Conservation (phyloP, 2,797 vertebrate genomes). For the Pseudomugil gertrudae region DNA sequence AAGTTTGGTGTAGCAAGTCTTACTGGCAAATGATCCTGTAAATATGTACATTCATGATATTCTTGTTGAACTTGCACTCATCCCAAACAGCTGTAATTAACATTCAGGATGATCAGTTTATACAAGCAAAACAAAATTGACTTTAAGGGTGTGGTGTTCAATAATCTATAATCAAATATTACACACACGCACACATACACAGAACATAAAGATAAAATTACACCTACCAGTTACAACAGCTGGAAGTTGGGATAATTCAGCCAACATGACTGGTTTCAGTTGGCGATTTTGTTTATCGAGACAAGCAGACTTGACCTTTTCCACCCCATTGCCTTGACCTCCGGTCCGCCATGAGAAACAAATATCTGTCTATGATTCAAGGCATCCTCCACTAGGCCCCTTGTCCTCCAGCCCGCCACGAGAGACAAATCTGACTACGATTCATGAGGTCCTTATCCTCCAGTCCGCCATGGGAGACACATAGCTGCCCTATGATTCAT, state of each 20-base stretch:
- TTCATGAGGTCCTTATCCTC: slow-evolving; percentile 31
- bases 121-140: background rate
- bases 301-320: slow-evolving; percentile 69
- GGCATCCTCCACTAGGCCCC: slow-evolving; percentile 36
- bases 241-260: slow-evolving; percentile 71
- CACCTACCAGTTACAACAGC: slow-evolving; percentile 76
- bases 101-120: background rate
- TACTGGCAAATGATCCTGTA: background rate
- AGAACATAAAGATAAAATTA: slow-evolving; percentile 59
- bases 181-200: slow-evolving; percentile 16
- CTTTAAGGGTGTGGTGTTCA: slow-evolving; percentile 3
- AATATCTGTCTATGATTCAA: slow-evolving; percentile 35
- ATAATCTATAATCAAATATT: slow-evolving; percentile 10
- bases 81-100: background rate
- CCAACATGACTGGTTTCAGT: slow-evolving; percentile 64
- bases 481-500: slow-evolving; percentile 45
- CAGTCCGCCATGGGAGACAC: slow-evolving; percentile 37
- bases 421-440: slow-evolving; percentile 43
- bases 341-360: slow-evolving; percentile 45
- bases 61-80: background rate
- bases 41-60: background rate
- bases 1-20: background rate
- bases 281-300: slow-evolving; percentile 60
- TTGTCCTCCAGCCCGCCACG: slow-evolving; percentile 46
- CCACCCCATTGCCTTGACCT: slow-evolving; percentile 66